Evolutionary conservation across 2,113 vertebrate genomes (phyloP), one percentile per base, ranked within the genome.

Genomic region (Apistogramma diplotaenia): DNA sequence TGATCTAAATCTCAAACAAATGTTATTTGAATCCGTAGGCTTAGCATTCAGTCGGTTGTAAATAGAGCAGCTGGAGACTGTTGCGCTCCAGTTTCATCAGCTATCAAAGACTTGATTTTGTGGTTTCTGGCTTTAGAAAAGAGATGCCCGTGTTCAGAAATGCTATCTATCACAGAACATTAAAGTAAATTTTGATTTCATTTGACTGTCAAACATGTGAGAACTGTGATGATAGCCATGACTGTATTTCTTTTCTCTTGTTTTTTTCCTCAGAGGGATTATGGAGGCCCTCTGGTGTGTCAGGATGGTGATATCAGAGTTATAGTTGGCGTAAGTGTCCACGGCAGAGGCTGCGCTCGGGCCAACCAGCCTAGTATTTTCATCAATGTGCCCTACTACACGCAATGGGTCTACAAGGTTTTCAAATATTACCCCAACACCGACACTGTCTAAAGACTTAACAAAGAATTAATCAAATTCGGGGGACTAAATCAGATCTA

Each of bases 401-500:
- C 97, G 4, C 95, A 96, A 78, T 99, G 98, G 98, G 98, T 99
- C 94, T 96, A 98, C 91, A 99, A 99, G 93, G 97, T 99, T 76
- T 95, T 93, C 91, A 93, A 46, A 82, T 81, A 94, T 37, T 95
- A 95, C 87, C 94, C 92, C 7, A 85, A 92, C 81, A 91, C 87
- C 3, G 84, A 93, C 55, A 78, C 40, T 12, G 74, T 91, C 82
- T 92, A 94, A 58, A 80, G 70, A 60, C 73, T 16, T 13, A 37
- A 13, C 67, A 25, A 19, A 61, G 71, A 79, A 49, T 29, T 27
- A 79, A 81, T 56, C 19, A 73, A 27, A 61, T 73, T 29, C 25
- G 31, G 46, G 23, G 60, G 49, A 80, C 77, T 79, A 76, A 74
- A 72, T 79, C 25, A 21, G 76, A 79, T 51, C 57, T 10, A 49